phyloP scores from a whole-genome alignment of 1,140 invertebrate genomes.

The Drosophila nigrodunni region DNA sequence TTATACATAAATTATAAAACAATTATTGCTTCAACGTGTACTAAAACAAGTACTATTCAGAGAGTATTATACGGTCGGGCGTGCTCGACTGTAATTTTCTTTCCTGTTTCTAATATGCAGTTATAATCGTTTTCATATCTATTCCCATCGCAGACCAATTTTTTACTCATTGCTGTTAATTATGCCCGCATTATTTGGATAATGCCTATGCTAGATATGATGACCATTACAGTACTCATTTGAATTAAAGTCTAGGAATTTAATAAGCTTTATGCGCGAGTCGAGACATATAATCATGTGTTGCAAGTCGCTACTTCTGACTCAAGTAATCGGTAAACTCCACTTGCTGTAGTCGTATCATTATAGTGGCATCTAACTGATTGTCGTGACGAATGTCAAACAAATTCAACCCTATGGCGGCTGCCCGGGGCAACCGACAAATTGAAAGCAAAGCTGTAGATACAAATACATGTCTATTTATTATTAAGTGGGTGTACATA shows the following conservation, averaged over 20 bases:
- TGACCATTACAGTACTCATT: slow-evolving; percentile 24
- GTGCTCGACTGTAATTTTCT: too few relatives aligned
- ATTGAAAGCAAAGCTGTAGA: slow-evolving; percentile 47
- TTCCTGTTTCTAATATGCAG: slow-evolving; percentile 9
- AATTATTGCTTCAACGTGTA: too few relatives aligned
- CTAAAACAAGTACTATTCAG: too few relatives aligned
- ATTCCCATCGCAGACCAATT: slow-evolving; percentile 33
- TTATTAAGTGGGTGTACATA: slow-evolving; percentile 28
- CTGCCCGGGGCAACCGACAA: slow-evolving; percentile 70
- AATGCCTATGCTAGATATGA: not conserved
- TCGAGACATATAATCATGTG: slow-evolving; percentile 31
- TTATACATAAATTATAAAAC: too few relatives aligned
- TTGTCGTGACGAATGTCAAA: slow-evolving; percentile 68
- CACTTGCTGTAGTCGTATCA: slow-evolving; percentile 18
- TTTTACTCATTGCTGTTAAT: slow-evolving; percentile 64
- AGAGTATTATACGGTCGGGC: too few relatives aligned
- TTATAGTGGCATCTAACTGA: slow-evolving; percentile 38
- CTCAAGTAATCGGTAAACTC: slow-evolving; percentile 47
- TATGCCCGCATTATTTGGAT: slow-evolving; percentile 76
- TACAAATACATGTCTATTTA: slow-evolving; percentile 42
- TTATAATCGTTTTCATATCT: slow-evolving; percentile 40
- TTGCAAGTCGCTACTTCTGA: slow-evolving; percentile 13
- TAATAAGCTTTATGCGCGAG: slow-evolving; percentile 65
- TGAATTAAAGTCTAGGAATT: slow-evolving; percentile 54
- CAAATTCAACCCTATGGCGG: slow-evolving; percentile 65